phyloP scores from a whole-genome alignment of 2,113 vertebrate species.

The Carettochelys insculpta region DNA sequence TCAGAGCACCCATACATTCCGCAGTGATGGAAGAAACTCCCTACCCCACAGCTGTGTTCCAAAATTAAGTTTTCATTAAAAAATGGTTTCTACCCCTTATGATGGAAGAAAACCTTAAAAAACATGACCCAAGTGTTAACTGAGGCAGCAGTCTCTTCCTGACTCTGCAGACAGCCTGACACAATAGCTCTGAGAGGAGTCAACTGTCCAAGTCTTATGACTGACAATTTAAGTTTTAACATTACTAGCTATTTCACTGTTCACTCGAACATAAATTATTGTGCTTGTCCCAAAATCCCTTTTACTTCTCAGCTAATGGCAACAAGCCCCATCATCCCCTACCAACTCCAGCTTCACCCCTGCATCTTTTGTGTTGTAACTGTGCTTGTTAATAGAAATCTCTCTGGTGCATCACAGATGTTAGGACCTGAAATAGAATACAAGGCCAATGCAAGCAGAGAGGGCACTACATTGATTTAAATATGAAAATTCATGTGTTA shows the following conservation, averaged over 20 bases:
- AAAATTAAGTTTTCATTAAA: neutral
- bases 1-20: neutral
- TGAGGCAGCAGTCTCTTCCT: neutral
- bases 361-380: neutral
- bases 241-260: neutral
- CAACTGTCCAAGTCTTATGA: neutral
- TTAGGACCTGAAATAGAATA: neutral
- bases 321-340: neutral
- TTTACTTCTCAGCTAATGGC: neutral
- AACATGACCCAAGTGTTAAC: neutral
- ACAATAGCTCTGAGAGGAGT: neutral
- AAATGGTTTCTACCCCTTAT: neutral
- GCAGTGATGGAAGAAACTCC: neutral
- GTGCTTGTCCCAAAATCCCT: neutral
- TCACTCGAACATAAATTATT: neutral
- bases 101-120: neutral
- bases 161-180: neutral
- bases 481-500: neutral
- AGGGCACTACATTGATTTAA: conserved; percentile 5
- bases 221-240: neutral
- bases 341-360: neutral
- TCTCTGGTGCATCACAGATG: neutral
- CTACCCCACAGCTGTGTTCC: neutral
- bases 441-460: neutral
- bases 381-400: neutral